Evolutionary conservation across 1,140 invertebrate genomes (phyloP).

Genomic region (Bombyx mandarina): DNA sequence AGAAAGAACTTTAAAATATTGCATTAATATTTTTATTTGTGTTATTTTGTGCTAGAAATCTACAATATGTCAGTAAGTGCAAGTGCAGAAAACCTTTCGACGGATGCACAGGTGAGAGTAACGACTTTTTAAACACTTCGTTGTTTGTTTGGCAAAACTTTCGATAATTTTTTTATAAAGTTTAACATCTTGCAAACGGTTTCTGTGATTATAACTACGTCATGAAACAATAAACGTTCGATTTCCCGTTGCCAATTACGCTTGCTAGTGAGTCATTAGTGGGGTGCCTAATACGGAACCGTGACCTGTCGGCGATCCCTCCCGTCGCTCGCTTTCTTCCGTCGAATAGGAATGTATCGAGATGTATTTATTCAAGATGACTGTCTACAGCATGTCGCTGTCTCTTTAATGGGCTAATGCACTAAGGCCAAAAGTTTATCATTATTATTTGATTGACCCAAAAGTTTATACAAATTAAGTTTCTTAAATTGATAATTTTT

Average conservation of each 20-base stretch:
- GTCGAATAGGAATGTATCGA: background rate
- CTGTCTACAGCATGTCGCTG: background rate
- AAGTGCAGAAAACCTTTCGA: slow-evolving; percentile 76
- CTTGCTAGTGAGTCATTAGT: slow-evolving; percentile 29
- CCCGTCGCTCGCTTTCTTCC: background rate
- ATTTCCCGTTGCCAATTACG: slow-evolving; percentile 9
- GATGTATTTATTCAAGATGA: background rate
- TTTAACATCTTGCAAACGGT: background rate
- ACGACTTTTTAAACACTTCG: background rate
- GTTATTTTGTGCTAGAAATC: slow-evolving; percentile 18
- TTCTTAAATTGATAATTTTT: too few relatives aligned
- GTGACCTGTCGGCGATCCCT: slow-evolving; percentile 18
- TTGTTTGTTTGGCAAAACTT: background rate
- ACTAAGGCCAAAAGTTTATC: slow-evolving; percentile 2
- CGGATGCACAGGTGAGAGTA: slow-evolving; percentile 72
- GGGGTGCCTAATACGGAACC: slow-evolving; percentile 36
- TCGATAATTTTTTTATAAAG: background rate
- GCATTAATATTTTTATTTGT: slow-evolving; percentile 15
- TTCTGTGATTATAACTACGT: background rate
- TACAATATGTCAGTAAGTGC: slow-evolving; percentile 75
- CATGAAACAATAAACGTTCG: background rate
- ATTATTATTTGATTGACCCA: slow-evolving; percentile 1
- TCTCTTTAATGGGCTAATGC: background rate
- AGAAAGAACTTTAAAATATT: slow-evolving; percentile 21
- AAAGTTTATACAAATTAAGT: background rate